These are phyloP conservation scores for Oncorhynchus clarkii DNA, from an alignment of 2,113 vertebrate genomes.

Conservation along the genomic window DNA sequence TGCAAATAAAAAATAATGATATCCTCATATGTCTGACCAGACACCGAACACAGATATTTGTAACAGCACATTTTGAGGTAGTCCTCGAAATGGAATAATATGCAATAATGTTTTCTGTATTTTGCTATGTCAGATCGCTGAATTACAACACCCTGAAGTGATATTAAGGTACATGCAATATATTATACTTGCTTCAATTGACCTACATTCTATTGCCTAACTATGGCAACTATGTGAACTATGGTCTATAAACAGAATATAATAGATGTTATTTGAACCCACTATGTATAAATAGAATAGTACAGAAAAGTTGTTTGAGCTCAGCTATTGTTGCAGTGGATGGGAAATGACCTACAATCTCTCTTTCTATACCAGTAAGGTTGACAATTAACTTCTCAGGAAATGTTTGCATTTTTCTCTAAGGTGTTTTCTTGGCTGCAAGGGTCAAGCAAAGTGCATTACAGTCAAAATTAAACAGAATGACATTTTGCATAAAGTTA, in stretches of 20 bases:
- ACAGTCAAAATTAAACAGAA: constrained; percentile 8
- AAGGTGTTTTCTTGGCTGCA: constrained; percentile 12
- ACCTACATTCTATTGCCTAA: constrained; percentile 63
- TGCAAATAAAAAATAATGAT: constrained; percentile 60
- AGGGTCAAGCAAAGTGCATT: not conserved
- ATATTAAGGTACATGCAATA: constrained; percentile 53
- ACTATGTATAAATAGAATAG: constrained; percentile 15
- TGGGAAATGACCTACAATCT: constrained; percentile 42
- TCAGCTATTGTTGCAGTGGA: constrained; percentile 59
- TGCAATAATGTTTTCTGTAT: constrained; percentile 73
- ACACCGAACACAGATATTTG: constrained; percentile 62
- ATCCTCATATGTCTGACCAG: constrained; percentile 46
- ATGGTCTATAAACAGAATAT: constrained; percentile 27
- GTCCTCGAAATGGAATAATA: constrained; percentile 68
- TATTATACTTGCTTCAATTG: constrained; percentile 55
- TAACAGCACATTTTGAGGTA: constrained; percentile 61
- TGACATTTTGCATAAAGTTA: constrained; percentile 11
- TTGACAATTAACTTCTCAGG: constrained; percentile 93
- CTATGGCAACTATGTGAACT: constrained; percentile 58
- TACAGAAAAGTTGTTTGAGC: constrained; percentile 10
- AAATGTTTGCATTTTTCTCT: constrained; percentile 70
- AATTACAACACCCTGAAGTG: constrained; percentile 42
- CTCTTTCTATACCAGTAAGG: constrained; percentile 84
- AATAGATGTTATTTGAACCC: not conserved
- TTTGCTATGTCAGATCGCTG: constrained; percentile 59